phyloP scores from a whole-genome alignment of 2,888 invertebrate species.

The Tanaodytes sp. region DNA sequence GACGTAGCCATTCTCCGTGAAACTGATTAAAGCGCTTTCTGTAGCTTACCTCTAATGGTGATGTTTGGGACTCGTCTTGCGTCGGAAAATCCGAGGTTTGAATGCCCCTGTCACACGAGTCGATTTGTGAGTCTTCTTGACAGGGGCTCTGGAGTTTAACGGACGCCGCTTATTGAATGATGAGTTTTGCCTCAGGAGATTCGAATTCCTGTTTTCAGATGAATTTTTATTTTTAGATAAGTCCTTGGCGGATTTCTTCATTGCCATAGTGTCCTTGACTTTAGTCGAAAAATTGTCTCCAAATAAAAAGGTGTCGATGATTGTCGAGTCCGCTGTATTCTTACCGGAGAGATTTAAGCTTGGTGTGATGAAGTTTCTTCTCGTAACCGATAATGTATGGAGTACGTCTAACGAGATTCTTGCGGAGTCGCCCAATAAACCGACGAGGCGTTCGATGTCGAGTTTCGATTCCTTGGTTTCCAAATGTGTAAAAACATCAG shows the following conservation, averaged over 20 bases:
- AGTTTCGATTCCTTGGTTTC: neutral
- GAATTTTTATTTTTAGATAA: neutral
- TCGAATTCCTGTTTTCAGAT: too few species aligned
- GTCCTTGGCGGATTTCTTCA: conserved; percentile 2
- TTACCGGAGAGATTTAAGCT: conserved; percentile 2
- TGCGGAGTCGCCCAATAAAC: conserved; percentile 1
- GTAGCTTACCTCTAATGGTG: neutral
- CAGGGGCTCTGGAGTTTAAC: conserved; percentile 10
- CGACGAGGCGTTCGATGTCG: neutral
- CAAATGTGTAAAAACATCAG: neutral
- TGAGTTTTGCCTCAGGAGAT: too few species aligned
- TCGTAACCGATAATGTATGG: conserved; percentile 7
- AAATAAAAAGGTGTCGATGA: conserved; percentile 6
- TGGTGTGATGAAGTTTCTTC: conserved; percentile 1
- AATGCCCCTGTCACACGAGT: conserved; percentile 2
- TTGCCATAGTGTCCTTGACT: neutral
- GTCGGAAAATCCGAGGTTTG: neutral
- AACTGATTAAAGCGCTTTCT: neutral
- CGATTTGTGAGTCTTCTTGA: neutral
- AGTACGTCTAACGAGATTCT: conserved; percentile 3
- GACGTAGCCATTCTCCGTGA: neutral
- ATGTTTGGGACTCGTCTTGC: neutral
- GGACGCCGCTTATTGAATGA: too few species aligned
- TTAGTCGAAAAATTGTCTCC: neutral
- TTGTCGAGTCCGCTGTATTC: neutral